Evolutionary conservation across 2,113 vertebrate species (phyloP), one percentile per base, ranked within the genome.

Genomic region (Phyllostomus discolor): DNA sequence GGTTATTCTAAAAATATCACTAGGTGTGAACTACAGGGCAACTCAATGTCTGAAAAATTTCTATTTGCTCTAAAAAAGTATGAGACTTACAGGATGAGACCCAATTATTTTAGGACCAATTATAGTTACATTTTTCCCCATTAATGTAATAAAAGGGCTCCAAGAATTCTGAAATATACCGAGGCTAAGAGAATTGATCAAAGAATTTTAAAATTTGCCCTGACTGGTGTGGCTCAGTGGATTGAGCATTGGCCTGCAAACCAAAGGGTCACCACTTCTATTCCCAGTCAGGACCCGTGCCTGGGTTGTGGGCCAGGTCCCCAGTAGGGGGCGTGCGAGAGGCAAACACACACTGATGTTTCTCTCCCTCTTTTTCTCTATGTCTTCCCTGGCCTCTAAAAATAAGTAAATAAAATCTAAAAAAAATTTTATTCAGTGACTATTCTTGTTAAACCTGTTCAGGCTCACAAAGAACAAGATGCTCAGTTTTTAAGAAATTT

Each of bases 1-100:
- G 54, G 73, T 73, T 95, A 93, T 79, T 95, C 95, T 48, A 79
- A 80, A 95, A 50, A 88, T 91, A 43, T 82, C 38, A 64, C 89
- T 86, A 72, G 79, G n/a, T 11, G 69, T 92, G 33, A 92, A 92
- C 54, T 73, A 64, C 10, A 88, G 75, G 28, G 59, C 35, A 94
- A 48, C 8, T 80, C 17, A 86, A 52, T 78, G 17, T 70, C 88
- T 91, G 31, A 70, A 82, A 93, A 90, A 46, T 31, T 78, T 31
- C 7, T 54, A 54, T 86, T 83, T 94, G 43, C 14, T 52, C 16
- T 84, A 54, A 78, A 93, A 70, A 1, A 57, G 24, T 64, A 31
- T 64, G 31, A 50, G 28, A 73, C 80, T 66, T 92, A 88, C 59
- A 95, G 1, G 11, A 35, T 93, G 4, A 80, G 35, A 59, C 10